Evolutionary conservation across 2,888 invertebrate genomes (phyloP).

Genomic region (Drosophila atripex): DNA sequence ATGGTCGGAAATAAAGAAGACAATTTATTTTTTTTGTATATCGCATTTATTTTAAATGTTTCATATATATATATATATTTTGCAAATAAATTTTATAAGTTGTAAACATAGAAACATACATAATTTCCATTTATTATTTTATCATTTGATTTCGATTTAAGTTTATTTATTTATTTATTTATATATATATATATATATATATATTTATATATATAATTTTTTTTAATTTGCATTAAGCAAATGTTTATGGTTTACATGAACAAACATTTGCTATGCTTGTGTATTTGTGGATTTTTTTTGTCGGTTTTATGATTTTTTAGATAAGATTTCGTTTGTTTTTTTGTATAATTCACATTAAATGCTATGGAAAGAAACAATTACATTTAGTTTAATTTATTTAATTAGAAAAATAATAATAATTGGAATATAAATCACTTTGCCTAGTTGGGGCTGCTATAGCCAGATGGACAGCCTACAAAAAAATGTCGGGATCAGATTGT

Average conservation of each 20-base stretch:
- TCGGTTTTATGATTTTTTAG: slow-evolving; percentile 46
- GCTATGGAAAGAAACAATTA: slow-evolving; percentile 78
- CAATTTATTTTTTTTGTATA: slow-evolving; percentile 57
- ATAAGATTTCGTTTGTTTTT: slow-evolving; percentile 37
- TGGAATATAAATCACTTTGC: slow-evolving; percentile 80
- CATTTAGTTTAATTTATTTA: slow-evolving; percentile 73
- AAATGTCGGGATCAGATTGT: slow-evolving; percentile 18
- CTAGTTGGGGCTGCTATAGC: slow-evolving; percentile 54
- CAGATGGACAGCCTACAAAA: slow-evolving; percentile 36
- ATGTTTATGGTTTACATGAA: slow-evolving; percentile 47
- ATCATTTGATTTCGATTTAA: slow-evolving; percentile 43
- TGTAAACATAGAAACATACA: slow-evolving; percentile 64
- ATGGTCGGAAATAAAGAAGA: background rate
- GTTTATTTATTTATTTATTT: slow-evolving; percentile 41
- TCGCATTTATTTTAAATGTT: slow-evolving; percentile 73
- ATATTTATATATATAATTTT: slow-evolving; percentile 34
- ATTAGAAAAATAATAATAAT: slow-evolving; percentile 78
- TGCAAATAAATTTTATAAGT: slow-evolving; percentile 67
- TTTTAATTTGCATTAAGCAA: slow-evolving; percentile 44
- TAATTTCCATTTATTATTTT: slow-evolving; percentile 42
- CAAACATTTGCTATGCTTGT: slow-evolving; percentile 41
- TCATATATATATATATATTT: slow-evolving; percentile 59
- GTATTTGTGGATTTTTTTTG: slow-evolving; percentile 34
- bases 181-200: slow-evolving; percentile 31
- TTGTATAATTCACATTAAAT: slow-evolving; percentile 68